Base-by-base conservation (phyloP, 2,888 invertebrate genomes). In the Epiperipatus broadwayi region DNA sequence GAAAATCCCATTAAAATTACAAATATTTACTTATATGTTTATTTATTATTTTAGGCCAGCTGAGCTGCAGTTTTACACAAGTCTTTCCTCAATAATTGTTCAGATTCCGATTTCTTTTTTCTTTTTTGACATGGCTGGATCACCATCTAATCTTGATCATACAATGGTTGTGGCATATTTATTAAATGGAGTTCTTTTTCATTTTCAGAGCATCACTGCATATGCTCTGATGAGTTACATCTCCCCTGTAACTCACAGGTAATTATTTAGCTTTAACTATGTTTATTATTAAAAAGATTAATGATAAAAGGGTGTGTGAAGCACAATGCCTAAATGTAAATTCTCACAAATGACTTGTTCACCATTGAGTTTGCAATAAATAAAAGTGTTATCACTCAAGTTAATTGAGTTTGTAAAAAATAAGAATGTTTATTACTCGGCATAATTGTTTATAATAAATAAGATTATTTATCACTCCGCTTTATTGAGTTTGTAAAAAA, bases 221-320 rank as follows among this genome's bases (percentile, higher is more conserved):
- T 78, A 77, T 55, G 75, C 75, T 43, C 66, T 78, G 44, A 76
- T 78, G 73, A 73, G 73, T 52, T 76, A 75, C 52, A 75, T 78
- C 53, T 75, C 74, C 55, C 77, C 78, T 18, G 76, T 78, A 12
- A 78, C 78, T 20, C 76, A 78, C 53, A 73, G 74, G 74, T 74
- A 62, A 51, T 48, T 45, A 14, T 10, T 20, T 40, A 19, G 16
- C n/a, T n/a, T 14, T n/a, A n/a, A n/a, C n/a, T n/a, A 34, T 22
- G 22, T 34, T 16, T 18, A 14, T 19, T 5, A 22, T 22, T 14
- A 8, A 32, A 34, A 3, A n/a, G 2, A 7, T 32, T 14, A 22
- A 22, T 8, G 21, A 34, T 20, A 22, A 34, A 22, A 4, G n/a
- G 15, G 16, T 7, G 10, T 16, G 4, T 18, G 20, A 16, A n/a